Evolutionary conservation across 2,888 invertebrate species (phyloP).

Genomic region (Xestia ashworthii): DNA sequence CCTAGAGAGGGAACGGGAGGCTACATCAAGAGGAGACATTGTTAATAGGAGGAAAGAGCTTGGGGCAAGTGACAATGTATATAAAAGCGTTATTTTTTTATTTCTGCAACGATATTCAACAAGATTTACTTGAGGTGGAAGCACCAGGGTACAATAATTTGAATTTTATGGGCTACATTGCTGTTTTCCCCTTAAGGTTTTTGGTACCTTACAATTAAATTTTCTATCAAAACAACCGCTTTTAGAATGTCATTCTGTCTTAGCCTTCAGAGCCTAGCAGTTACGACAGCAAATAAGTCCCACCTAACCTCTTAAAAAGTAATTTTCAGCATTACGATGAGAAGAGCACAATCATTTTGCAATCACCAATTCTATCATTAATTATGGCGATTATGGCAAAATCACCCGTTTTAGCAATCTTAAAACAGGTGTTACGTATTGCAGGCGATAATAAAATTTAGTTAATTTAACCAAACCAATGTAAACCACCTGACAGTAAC

Average conservation of each 20-base stretch:
- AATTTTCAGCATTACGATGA: background rate
- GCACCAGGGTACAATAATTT: too few species aligned
- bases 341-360: background rate
- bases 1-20: background rate
- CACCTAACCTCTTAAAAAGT: background rate
- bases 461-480: slow-evolving; percentile 17
- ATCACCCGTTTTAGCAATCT: background rate
- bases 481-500: slow-evolving; percentile 27
- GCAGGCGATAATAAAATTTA: background rate
- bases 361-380: background rate
- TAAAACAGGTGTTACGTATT: background rate
- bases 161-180: background rate
- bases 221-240: background rate
- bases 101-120: background rate
- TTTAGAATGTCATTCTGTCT: background rate
- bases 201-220: background rate
- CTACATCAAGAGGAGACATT: background rate
- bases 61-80: background rate
- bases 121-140: too few species aligned
- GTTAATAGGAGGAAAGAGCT: background rate
- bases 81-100: background rate
- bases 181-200: background rate
- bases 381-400: background rate
- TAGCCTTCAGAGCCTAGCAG: too few species aligned
- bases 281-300: background rate